Percentiles rank a stretch among this genome's conserved stretches.
Conservation (phyloP, 1,140 invertebrate genomes). For the Drosophila seguyi region DNA sequence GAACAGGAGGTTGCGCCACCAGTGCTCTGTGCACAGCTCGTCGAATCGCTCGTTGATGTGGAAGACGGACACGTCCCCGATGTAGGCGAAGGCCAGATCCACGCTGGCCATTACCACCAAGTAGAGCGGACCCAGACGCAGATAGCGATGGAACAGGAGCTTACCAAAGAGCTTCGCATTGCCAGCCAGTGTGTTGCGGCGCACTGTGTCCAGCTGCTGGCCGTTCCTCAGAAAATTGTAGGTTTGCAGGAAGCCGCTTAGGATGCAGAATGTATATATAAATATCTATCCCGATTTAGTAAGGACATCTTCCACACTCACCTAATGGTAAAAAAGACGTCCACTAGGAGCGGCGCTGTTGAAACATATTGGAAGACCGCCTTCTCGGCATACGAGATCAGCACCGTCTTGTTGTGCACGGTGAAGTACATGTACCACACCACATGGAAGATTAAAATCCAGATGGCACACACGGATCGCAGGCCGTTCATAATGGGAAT, state of each 20-base stretch:
- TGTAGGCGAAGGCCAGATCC: conserved; percentile 86
- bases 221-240: conserved; percentile 83
- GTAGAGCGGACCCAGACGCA: conserved; percentile 86
- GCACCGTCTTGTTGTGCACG: conserved; percentile 73
- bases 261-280: neutral
- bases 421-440: conserved; percentile 84
- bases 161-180: conserved; percentile 78
- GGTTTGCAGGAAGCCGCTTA: conserved; percentile 80
- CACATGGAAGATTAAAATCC: conserved; percentile 79
- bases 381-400: conserved; percentile 75
- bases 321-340: conserved; percentile 85
- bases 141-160: conserved; percentile 78
- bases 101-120: conserved; percentile 86
- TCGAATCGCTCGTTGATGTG: conserved; percentile 86
- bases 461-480: conserved; percentile 78
- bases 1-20: conserved; percentile 89
- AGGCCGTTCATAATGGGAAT: conserved; percentile 83
- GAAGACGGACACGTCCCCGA: conserved; percentile 86
- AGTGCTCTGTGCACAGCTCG: conserved; percentile 86
- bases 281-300: neutral
- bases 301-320: conserved; percentile 15
- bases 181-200: conserved; percentile 52
- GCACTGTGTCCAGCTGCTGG: conserved; percentile 67
- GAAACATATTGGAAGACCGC: conserved; percentile 74
- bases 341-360: conserved; percentile 77